Conservation (phyloP, 1,140 invertebrate species). For the Drosophila ananassae region DNA sequence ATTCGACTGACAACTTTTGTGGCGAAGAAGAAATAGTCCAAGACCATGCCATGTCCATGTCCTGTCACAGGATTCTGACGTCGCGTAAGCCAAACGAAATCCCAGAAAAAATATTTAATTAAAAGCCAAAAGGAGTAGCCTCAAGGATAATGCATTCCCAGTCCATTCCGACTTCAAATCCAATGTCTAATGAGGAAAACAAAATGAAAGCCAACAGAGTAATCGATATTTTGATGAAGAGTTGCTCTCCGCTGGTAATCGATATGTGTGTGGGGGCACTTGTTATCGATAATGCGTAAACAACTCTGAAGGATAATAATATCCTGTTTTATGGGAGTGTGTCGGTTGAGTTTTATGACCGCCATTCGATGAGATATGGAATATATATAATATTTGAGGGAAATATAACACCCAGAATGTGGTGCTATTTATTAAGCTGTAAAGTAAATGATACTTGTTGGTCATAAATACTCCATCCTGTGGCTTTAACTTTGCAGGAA, state of each 20-base stretch:
- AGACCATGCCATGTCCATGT: constrained; percentile 33
- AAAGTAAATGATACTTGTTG: background rate
- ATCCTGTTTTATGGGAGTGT: constrained; percentile 13
- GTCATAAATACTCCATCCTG: too few species aligned
- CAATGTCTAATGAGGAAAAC: background rate
- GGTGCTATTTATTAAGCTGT: background rate
- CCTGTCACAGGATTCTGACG: constrained; percentile 36
- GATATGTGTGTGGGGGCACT: constrained; percentile 21
- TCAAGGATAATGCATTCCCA: background rate
- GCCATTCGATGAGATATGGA: too few species aligned
- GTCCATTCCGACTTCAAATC: background rate
- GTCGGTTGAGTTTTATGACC: background rate
- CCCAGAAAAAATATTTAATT: constrained; percentile 40
- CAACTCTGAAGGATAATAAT: constrained; percentile 21
- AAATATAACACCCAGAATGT: background rate
- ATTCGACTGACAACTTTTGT: constrained; percentile 71
- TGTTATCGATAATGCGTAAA: constrained; percentile 34
- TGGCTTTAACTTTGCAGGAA: background rate
- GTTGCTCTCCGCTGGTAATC: constrained; percentile 15
- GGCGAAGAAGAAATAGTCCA: background rate
- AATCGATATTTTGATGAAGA: constrained; percentile 16
- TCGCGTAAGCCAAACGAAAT: background rate
- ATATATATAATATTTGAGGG: background rate
- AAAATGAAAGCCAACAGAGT: background rate
- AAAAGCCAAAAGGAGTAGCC: constrained; percentile 24